Evolutionary conservation across 2,888 invertebrate genomes (phyloP).

Genomic region (Polydrusus cervinus): DNA sequence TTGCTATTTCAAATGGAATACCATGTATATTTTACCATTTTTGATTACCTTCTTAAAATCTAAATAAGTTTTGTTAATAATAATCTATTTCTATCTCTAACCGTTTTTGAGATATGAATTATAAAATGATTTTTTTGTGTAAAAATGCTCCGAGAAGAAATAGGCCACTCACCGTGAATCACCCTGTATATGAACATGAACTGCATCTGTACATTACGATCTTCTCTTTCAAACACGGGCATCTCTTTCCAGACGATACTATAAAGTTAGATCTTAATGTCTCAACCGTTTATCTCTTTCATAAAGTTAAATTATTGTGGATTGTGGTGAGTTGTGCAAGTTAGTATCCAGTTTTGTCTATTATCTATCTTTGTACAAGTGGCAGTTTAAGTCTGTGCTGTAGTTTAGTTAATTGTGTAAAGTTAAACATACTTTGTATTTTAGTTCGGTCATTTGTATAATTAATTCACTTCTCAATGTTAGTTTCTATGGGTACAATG

Average conservation of each 20-base stretch:
- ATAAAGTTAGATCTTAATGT: constrained; percentile 45
- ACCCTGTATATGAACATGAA: background rate
- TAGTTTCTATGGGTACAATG: background rate
- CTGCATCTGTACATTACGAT: constrained; percentile 4
- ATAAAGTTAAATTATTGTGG: constrained; percentile 51
- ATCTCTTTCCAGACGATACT: constrained; percentile 28
- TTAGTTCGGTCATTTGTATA: background rate
- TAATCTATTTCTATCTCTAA: too few species aligned
- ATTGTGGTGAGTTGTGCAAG: constrained; percentile 48
- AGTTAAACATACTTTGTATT: constrained; percentile 30
- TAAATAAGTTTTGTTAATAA: too few species aligned
- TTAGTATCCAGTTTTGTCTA: constrained; percentile 48
- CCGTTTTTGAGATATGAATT: too few species aligned
- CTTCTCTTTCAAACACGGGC: background rate
- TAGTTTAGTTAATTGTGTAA: constrained; percentile 38
- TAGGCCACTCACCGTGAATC: too few species aligned
- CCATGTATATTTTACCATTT: too few species aligned
- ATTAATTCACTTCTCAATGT: background rate
- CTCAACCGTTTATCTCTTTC: constrained; percentile 50
- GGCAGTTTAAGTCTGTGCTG: constrained; percentile 38
- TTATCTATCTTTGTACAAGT: constrained; percentile 48
- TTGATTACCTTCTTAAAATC: too few species aligned
- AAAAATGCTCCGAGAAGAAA: too few species aligned
- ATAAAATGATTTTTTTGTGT: too few species aligned
- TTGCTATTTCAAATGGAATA: too few species aligned